These are phyloP conservation scores for Polyommatus icarus DNA, from an alignment of 2,888 invertebrate genomes.

Conservation along the genomic window DNA sequence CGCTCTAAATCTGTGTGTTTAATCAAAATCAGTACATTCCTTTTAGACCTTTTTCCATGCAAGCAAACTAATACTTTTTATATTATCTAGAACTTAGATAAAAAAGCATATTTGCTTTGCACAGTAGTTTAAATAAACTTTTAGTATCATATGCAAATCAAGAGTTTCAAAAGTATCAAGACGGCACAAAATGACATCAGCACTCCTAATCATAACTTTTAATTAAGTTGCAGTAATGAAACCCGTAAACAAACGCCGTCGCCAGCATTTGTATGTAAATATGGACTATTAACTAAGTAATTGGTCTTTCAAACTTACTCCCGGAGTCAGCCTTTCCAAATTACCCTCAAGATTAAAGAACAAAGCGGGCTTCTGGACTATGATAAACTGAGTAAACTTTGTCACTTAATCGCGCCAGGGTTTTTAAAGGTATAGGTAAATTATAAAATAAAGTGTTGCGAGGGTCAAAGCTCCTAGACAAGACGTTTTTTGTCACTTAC, in stretches of 20 bases:
- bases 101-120: too few species aligned
- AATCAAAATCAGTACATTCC: too few species aligned
- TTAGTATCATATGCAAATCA: not conserved
- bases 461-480: not conserved
- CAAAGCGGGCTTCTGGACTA: slow-evolving; percentile 13
- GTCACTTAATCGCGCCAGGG: slow-evolving; percentile 14
- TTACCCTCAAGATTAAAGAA: slow-evolving; percentile 31
- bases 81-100: too few species aligned
- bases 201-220: slow-evolving; percentile 42
- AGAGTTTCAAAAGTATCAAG: not conserved
- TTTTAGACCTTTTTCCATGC: too few species aligned
- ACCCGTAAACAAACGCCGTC: slow-evolving; percentile 48
- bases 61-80: too few species aligned
- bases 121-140: not conserved
- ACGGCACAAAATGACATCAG: slow-evolving; percentile 16
- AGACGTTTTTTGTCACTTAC: too few species aligned
- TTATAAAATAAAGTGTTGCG: not conserved
- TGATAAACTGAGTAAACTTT: slow-evolving; percentile 20
- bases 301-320: slow-evolving; percentile 35
- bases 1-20: too few species aligned
- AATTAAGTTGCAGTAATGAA: slow-evolving; percentile 49
- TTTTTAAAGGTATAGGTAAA: not conserved
- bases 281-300: slow-evolving; percentile 43
- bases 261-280: slow-evolving; percentile 48
- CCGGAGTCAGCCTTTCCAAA: slow-evolving; percentile 29